Evolutionary conservation across 1,140 invertebrate genomes (phyloP).

Genomic region (Drosophila sucinea): DNA sequence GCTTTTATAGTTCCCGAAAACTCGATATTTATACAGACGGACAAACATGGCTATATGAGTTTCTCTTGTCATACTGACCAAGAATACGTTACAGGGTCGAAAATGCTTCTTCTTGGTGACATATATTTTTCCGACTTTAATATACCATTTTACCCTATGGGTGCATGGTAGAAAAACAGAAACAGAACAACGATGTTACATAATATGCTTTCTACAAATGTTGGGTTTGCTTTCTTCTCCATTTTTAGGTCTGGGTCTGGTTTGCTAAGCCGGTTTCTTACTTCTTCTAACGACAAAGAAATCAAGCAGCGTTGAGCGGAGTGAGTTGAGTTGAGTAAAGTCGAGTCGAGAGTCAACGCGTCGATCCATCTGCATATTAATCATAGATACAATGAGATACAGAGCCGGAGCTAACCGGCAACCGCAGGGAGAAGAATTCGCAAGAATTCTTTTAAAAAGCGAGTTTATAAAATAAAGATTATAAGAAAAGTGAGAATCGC

Average conservation of each 20-base stretch:
- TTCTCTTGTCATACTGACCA: too few species aligned
- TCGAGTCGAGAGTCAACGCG: background rate
- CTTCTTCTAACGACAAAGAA: constrained; percentile 50
- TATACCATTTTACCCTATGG: too few species aligned
- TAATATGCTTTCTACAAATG: constrained; percentile 29
- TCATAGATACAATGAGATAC: background rate
- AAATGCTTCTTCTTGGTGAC: too few species aligned
- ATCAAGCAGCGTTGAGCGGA: constrained; percentile 28
- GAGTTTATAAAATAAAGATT: constrained; percentile 45
- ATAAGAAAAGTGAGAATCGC: constrained; percentile 56
- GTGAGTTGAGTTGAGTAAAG: constrained; percentile 24
- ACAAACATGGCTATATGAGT: too few species aligned
- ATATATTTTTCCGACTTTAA: too few species aligned
- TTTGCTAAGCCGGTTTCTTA: constrained; percentile 47
- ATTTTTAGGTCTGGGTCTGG: constrained; percentile 10
- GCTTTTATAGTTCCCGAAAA: too few species aligned
- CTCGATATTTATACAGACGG: too few species aligned
- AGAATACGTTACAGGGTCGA: too few species aligned
- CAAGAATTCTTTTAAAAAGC: constrained; percentile 65
- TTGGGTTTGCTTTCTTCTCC: constrained; percentile 41
- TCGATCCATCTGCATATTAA: constrained; percentile 2
- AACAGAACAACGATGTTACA: background rate
- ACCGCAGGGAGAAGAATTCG: constrained; percentile 40
- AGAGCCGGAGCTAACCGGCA: background rate
- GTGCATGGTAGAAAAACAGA: background rate